Conservation (phyloP, 2,888 invertebrate genomes). For the Azorinus chamasolen region DNA sequence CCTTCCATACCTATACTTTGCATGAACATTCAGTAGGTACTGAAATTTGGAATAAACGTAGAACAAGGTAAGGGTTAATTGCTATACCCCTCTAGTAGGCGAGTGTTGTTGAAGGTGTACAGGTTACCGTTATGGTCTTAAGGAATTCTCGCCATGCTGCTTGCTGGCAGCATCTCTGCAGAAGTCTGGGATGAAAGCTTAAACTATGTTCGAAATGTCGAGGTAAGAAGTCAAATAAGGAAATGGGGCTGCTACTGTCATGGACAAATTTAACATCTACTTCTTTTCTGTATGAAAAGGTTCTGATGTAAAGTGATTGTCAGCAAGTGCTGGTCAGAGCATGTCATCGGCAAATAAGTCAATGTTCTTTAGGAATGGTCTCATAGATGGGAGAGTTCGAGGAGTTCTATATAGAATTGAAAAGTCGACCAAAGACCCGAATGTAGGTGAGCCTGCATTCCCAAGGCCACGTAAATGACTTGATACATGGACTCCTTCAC, state of each 20-base stretch:
- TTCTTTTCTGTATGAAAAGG: conserved; percentile 1
- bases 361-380: background rate
- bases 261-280: background rate
- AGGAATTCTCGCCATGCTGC: no score
- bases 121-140: no score
- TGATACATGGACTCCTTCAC: background rate
- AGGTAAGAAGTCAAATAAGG: background rate
- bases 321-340: conserved; percentile 10
- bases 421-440: background rate
- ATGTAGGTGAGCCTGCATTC: conserved; percentile 3
- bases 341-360: conserved; percentile 4
- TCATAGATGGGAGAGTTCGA: background rate
- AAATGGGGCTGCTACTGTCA: conserved; percentile 1
- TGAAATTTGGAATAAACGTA: no score
- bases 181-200: background rate
- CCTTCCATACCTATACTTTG: no score
- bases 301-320: conserved; percentile 1
- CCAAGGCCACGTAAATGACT: conserved; percentile 7
- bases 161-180: background rate
- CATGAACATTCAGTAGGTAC: no score
- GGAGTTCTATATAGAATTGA: conserved; percentile 1
- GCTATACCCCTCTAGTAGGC: no score
- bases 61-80: no score
- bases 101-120: no score
- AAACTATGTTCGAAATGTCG: conserved; percentile 1